phyloP scores from a whole-genome alignment of 1,140 invertebrate species.

The Diorhabda carinulata region DNA sequence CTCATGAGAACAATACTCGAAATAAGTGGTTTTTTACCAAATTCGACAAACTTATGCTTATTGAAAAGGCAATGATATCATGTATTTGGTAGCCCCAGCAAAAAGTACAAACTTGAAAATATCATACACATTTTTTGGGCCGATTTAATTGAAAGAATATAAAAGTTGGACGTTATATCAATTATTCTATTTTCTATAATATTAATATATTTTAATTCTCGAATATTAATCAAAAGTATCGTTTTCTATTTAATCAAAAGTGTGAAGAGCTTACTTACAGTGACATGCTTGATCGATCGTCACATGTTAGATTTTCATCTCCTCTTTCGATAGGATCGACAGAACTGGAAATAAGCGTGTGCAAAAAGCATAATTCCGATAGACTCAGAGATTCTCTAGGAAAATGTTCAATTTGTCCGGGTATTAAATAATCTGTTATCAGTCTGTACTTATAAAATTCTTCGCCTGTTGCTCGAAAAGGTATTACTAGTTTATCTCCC shows the following conservation, averaged over 20 bases:
- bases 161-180: neutral
- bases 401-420: conserved; percentile 50
- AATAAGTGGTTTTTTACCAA: no score
- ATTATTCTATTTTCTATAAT: no score
- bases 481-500: conserved; percentile 51
- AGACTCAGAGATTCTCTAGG: conserved; percentile 47
- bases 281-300: conserved; percentile 40
- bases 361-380: conserved; percentile 57
- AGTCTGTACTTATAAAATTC: conserved; percentile 59
- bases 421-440: conserved; percentile 56
- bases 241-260: no score
- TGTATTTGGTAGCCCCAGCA: no score
- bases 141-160: neutral
- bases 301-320: conserved; percentile 49
- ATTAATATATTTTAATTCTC: no score
- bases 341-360: conserved; percentile 57
- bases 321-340: conserved; percentile 53
- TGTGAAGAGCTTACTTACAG: conserved; percentile 13
- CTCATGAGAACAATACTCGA: no score
- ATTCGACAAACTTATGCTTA: no score
- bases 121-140: no score
- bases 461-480: conserved; percentile 55
- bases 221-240: no score
- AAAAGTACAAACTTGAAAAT: no score
- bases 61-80: no score